phyloP scores from a whole-genome alignment of 2,113 vertebrate genomes.

The Microtus ochrogaster region DNA sequence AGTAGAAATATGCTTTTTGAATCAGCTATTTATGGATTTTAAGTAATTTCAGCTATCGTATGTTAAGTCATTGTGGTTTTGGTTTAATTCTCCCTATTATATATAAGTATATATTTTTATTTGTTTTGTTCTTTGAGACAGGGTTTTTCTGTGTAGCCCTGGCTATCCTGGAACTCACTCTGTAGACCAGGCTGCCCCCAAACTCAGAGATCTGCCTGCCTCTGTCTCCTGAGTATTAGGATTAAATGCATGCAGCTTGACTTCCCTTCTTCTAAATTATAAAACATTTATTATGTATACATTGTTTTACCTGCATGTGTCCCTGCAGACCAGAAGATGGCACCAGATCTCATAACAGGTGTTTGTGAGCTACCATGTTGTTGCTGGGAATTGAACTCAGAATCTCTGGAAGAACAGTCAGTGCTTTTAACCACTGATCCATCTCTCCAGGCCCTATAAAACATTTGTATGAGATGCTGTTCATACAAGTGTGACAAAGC shows the following conservation, averaged over 20 bases:
- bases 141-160: neutral
- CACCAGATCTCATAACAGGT: no score
- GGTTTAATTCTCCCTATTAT: neutral
- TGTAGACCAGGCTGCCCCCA: neutral
- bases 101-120: neutral
- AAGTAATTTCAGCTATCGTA: neutral
- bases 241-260: neutral
- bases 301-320: no score
- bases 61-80: neutral
- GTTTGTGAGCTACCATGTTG: no score
- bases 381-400: no score
- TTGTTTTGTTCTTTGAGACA: neutral
- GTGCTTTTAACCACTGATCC: no score
- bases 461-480: neutral
- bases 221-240: neutral
- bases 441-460: neutral
- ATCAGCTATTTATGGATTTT: constrained; percentile 37
- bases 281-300: neutral
- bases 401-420: no score
- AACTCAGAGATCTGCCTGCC: neutral
- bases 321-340: no score
- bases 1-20: neutral
- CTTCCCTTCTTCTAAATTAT: neutral
- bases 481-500: neutral
- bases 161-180: neutral